Percentiles rank a stretch among this genome's conserved stretches.
Evolutionary conservation across 2,113 vertebrate species (phyloP).

Genomic region (Oceanites oceanicus): DNA sequence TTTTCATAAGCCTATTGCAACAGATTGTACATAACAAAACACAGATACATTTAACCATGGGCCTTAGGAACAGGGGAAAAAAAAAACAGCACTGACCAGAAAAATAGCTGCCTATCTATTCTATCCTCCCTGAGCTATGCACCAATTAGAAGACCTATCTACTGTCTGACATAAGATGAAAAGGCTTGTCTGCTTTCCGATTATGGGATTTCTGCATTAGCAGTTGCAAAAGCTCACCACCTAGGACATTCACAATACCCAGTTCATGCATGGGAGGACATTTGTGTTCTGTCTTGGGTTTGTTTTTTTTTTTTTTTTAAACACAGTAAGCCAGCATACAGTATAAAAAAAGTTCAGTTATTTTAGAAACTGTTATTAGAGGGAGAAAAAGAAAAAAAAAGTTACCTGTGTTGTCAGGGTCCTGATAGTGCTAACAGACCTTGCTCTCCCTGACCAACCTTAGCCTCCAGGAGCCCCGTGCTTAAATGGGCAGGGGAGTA

Average conservation of each 20-base stretch:
- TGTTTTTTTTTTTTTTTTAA: too few relatives aligned
- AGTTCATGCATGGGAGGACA: accelerated
- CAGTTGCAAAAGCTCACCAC: neutral
- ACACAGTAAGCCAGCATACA: neutral
- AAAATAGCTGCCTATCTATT: neutral
- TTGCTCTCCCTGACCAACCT: accelerated
- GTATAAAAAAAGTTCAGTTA: neutral
- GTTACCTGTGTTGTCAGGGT: neutral
- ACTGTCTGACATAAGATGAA: neutral
- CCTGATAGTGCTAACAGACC: accelerated
- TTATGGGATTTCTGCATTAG: neutral
- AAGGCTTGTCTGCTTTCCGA: neutral
- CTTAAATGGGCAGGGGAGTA: neutral
- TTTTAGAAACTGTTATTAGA: neutral
- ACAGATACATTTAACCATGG: neutral
- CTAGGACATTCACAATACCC: neutral
- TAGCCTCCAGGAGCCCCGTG: accelerated
- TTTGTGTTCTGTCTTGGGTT: neutral
- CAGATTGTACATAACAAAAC: neutral
- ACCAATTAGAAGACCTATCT: neutral
- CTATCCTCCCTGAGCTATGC: neutral
- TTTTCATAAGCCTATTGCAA: neutral
- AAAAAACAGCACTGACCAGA: neutral
- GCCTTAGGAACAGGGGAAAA: accelerated
- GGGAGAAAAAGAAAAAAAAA: accelerated